Conservation (phyloP, 1,140 invertebrate genomes). For the Drosophila elegans region DNA sequence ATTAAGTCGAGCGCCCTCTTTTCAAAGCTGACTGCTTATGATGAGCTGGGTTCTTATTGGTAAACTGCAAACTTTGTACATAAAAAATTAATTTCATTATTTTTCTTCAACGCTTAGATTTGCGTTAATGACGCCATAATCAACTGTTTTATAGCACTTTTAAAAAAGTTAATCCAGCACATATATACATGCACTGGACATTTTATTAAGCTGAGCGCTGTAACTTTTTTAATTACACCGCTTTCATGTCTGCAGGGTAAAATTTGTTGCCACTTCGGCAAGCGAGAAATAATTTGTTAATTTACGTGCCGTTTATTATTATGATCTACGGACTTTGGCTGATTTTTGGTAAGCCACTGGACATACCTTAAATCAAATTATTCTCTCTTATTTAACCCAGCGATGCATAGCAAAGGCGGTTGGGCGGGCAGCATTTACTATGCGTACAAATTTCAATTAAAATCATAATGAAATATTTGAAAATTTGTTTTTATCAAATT, state of each 20-base stretch:
- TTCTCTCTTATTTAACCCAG: conserved; percentile 8
- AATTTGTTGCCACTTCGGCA: conserved; percentile 6
- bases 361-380: conserved; percentile 9
- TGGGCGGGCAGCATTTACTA: conserved; percentile 4
- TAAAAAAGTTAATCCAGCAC: conserved; percentile 65
- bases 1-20: conserved; percentile 47
- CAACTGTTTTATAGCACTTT: conserved; percentile 81
- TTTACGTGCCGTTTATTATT: conserved; percentile 29
- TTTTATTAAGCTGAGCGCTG: conserved; percentile 42
- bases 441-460: conserved; percentile 76
- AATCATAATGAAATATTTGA: conserved; percentile 80
- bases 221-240: conserved; percentile 72
- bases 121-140: conserved; percentile 79
- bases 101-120: conserved; percentile 61
- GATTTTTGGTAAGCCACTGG: background rate
- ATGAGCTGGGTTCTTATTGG: conserved; percentile 66
- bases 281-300: conserved; percentile 29
- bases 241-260: conserved; percentile 8
- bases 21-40: conserved; percentile 61
- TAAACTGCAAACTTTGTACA: conserved; percentile 74
- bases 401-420: background rate
- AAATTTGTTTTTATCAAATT: conserved; percentile 73
- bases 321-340: background rate
- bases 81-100: conserved; percentile 83
- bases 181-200: conserved; percentile 22